Evolutionary conservation across 92 coral and sea anemone genomes (phyloP), one percentile per base, ranked within the genome.

Genomic region (Muricea muricata): DNA sequence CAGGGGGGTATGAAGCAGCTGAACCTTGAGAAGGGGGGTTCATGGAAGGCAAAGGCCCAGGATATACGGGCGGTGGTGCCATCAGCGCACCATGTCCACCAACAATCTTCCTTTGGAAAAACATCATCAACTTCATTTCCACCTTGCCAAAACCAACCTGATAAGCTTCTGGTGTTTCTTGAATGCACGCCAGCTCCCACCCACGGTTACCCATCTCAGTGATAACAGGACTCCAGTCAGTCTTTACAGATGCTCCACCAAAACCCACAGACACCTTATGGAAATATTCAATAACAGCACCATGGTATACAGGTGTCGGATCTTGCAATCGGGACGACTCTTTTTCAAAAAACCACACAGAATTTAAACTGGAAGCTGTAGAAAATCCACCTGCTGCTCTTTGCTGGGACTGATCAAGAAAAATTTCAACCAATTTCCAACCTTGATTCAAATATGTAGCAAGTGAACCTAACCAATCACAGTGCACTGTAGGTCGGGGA

Each of bases 261-360:
- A 91, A 90, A 13, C 89, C 85, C 80, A 28, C 14, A 11, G 80
- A 75, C 1, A 75, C 28, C 71, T 75, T 86, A 55, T 92, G 94
- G 61, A 82, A 77, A 67, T 86, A 92, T 17, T 73, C 84, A 12
- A 92, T 66, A 30, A 92, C 79, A 29, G 91, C 84, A 25, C 94
- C 94, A 52, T 89, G 89, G 34, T 89, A 92, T 20, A 72, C 65
- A 12, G 94, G 93, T 0, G 81, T 82, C 23, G 85, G 79, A 56
- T 92, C 94, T 78, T 89, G 83, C 6, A 89, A 33, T 48, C 78
- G 73, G 23, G 87, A 52, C 10, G 87, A 78, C 13, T 92, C 89
- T 79, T 92, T 92, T 79, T 92, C 94, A 86, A 89, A 92, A 84
- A 92, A 92, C 94, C 94, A 92, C 21, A 92, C 88, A n/a, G 92